Evolutionary conservation across 37 sponge, comb jelly and placozoan genomes (phyloP), one percentile per base, ranked within the genome.

Genomic region (Ephydatia muelleri): DNA sequence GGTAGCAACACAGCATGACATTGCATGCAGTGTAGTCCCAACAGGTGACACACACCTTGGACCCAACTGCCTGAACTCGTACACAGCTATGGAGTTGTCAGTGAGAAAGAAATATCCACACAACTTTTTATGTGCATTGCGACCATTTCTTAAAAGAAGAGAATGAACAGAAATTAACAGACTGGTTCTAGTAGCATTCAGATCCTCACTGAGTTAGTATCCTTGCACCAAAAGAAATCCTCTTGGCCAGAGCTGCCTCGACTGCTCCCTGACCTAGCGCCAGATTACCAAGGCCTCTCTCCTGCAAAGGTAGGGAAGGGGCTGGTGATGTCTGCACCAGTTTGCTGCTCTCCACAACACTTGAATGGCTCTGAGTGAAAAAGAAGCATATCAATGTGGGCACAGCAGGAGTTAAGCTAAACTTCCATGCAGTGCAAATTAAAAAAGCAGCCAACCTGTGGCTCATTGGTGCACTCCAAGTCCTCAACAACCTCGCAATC

Each of bases 41-140:
- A 25, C 11, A 5, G 31, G 6, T 29, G 4, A 29, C 1, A 76
- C 86, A 78, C 57, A 85, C 86, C 78, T 90, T 65, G 88, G 84
- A 19, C 90, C 94, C 82, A 94, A 86, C 82, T 90, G 91, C 67
- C 88, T 84, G 81, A 86, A 85, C 86, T 94, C 94, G 67, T 94
- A 94, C 19, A 94, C 70, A 9, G 94, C 85, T 29, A 94, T 34
- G 39, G 94, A 86, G 79, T 72, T 65, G 57, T 94, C 94, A 33
- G 71, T 19, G 25, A 90, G 83, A 74, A 94, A 94, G 80, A 82
- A 88, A 89, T 88, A 94, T 5, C 94, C 94, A 79, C 87, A 90
- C 40, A 94, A 68, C 79, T 94, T 91, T 26, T 89, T 67, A 30
- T 90, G 91, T 0, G 85, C 65, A 49, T 94, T 91, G 16, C 94